Percentiles rank a stretch among this genome's conserved stretches.
phyloP scores from a whole-genome alignment of 2,797 vertebrate genomes.

The Muscicapa striata region DNA sequence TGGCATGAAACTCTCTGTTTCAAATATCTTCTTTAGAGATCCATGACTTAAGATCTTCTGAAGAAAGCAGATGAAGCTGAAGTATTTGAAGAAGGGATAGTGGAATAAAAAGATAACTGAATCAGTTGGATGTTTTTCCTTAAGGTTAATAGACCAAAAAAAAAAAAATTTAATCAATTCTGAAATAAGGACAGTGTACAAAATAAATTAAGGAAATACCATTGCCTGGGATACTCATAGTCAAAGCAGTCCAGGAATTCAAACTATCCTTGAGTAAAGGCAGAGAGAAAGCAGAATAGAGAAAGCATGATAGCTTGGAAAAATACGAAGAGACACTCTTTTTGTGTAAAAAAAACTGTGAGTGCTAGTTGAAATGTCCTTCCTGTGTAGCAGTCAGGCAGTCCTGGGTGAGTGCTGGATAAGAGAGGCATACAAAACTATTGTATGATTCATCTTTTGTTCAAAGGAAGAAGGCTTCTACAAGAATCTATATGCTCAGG shows the following conservation, averaged over 20 bases:
- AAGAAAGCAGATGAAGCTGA: neutral
- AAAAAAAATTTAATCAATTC: neutral
- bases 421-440: neutral
- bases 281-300: neutral
- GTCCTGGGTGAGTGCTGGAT: neutral
- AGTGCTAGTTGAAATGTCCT: neutral
- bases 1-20: neutral
- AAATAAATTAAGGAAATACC: constrained; percentile 31
- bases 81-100: neutral
- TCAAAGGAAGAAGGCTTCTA: neutral
- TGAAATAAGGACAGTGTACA: neutral
- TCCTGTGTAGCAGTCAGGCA: neutral
- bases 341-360: neutral
- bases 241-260: constrained; percentile 17
- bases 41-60: neutral
- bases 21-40: neutral
- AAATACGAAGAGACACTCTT: neutral
- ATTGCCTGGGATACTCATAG: neutral
- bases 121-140: neutral
- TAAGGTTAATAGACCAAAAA: neutral
- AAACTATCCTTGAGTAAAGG: neutral
- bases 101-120: neutral
- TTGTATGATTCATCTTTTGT: neutral
- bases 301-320: neutral
- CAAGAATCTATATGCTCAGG: neutral